phyloP scores from a whole-genome alignment of 2,797 vertebrate species.

The Micrastur ruficollis region DNA sequence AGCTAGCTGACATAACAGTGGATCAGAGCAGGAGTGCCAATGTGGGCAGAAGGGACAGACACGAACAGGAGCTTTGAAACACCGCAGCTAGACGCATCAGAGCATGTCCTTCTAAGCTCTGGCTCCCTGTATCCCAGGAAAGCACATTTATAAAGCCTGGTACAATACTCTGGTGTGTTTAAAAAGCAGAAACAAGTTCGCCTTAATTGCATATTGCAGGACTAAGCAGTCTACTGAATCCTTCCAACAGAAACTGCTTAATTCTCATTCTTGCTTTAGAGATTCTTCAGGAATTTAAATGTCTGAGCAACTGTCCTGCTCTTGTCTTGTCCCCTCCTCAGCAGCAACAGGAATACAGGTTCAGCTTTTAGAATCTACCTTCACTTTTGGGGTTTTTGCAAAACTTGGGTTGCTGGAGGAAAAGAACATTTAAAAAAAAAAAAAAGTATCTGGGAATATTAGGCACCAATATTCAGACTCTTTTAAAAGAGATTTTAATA shows the following conservation, averaged over 20 bases:
- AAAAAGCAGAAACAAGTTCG: neutral
- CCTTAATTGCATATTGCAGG: neutral
- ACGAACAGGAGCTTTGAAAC: neutral
- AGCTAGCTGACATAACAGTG: neutral
- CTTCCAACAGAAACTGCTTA: neutral
- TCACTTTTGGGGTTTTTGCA: neutral
- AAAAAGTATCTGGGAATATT: neutral
- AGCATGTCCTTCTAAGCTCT: neutral
- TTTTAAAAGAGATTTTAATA: slow-evolving; percentile 58
- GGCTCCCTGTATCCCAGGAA: neutral
- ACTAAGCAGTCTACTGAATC: neutral
- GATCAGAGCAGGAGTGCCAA: neutral
- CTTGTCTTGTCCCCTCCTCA: neutral
- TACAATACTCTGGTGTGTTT: neutral
- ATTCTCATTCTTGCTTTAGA: neutral
- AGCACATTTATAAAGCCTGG: neutral
- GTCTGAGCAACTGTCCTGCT: neutral
- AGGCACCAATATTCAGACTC: neutral
- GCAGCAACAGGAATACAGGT: neutral
- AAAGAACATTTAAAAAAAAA: neutral
- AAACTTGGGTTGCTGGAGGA: neutral
- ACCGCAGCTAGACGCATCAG: neutral
- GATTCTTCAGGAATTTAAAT: neutral
- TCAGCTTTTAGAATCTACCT: neutral
- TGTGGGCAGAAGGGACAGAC: neutral